Evolutionary conservation across 1,140 invertebrate species (phyloP).

Genomic region (Venturia canescens): DNA sequence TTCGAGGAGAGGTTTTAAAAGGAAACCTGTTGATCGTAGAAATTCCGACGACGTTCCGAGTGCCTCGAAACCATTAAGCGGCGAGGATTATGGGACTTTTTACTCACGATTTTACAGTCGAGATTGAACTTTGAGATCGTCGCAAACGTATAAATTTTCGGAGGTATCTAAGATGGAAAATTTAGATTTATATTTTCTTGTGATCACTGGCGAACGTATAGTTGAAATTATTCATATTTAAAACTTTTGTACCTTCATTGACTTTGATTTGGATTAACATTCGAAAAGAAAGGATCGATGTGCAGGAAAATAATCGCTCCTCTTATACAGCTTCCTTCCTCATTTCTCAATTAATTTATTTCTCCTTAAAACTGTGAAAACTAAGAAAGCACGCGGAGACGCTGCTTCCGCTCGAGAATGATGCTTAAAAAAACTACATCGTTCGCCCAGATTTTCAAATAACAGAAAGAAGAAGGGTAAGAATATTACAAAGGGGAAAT

Average conservation of each 20-base stretch:
- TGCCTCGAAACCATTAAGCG: too few relatives aligned
- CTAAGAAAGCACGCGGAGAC: constrained; percentile 74
- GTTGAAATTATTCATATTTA: too few relatives aligned
- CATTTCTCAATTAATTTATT: constrained; percentile 73
- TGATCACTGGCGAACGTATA: too few relatives aligned
- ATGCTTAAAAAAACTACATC: constrained; percentile 61
- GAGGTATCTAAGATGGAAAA: too few relatives aligned
- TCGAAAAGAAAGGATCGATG: constrained; percentile 8
- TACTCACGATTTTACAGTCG: too few relatives aligned
- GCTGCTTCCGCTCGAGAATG: constrained; percentile 65
- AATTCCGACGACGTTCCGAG: too few relatives aligned
- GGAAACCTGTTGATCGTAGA: not conserved
- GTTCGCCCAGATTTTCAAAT: constrained; percentile 63
- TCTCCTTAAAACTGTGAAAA: constrained; percentile 74
- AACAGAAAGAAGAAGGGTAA: constrained; percentile 43
- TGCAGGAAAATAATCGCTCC: not conserved
- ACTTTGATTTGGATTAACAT: not conserved
- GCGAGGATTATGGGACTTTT: too few relatives aligned
- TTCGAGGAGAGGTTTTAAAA: not conserved
- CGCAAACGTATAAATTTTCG: too few relatives aligned
- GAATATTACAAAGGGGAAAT: constrained; percentile 2
- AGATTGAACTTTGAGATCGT: too few relatives aligned
- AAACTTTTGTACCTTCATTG: too few relatives aligned
- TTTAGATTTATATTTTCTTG: too few relatives aligned
- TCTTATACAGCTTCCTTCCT: constrained; percentile 39